These are phyloP conservation scores for Bubo scandiacus DNA, from an alignment of 2,113 vertebrate genomes.

Conservation along the genomic window DNA sequence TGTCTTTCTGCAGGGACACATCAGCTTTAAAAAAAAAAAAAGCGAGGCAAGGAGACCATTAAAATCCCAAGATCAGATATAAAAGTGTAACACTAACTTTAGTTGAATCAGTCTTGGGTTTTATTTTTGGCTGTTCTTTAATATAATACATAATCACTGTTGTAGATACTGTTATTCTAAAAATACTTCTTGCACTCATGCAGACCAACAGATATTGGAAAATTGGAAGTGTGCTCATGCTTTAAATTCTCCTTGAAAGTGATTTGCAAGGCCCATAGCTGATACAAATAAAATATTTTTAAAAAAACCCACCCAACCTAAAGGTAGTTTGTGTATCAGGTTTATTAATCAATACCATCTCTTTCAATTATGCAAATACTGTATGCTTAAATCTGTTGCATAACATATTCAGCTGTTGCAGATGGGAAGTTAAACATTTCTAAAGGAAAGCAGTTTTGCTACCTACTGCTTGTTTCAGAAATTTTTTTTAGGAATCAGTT, in stretches of 20 bases:
- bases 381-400: not conserved
- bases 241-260: not conserved
- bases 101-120: not conserved
- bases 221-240: not conserved
- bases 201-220: not conserved
- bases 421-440: not conserved
- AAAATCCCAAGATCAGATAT: not conserved
- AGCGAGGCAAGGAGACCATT: not conserved
- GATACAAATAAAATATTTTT: not conserved
- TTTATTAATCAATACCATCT: not conserved
- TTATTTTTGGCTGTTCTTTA: not conserved
- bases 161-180: not conserved
- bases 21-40: not conserved
- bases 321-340: not conserved
- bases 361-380: not conserved
- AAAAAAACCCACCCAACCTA: not conserved
- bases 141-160: not conserved
- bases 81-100: not conserved
- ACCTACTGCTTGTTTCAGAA: not conserved
- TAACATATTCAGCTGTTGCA: not conserved
- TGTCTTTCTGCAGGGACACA: not conserved
- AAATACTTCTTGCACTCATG: not conserved
- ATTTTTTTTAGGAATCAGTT: not conserved
- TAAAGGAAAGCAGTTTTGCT: not conserved
- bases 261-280: not conserved